A percentile compares a stretch with the other conserved stretches of the same genome.
phyloP scores from a whole-genome alignment of 2,113 vertebrate species.

The Toxotes chatareus region DNA sequence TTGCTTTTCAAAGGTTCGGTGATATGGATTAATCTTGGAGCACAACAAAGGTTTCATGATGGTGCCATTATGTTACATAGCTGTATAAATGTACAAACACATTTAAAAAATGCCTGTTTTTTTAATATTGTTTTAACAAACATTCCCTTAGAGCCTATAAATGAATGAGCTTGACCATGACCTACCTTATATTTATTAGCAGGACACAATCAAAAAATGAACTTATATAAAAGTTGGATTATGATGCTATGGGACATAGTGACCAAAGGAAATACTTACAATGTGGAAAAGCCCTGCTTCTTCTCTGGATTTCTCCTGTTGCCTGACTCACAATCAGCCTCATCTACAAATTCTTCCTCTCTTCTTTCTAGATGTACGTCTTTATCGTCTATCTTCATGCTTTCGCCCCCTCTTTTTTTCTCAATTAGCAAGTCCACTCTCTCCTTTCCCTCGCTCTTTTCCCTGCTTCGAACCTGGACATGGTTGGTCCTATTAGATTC shows the following conservation, averaged over 20 bases:
- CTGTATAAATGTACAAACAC: slow-evolving; percentile 80
- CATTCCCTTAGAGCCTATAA: slow-evolving; percentile 65
- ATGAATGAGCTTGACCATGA: slow-evolving; percentile 49
- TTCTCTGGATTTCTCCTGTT: slow-evolving; percentile 81
- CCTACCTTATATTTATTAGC: slow-evolving; percentile 39
- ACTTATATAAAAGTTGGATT: slow-evolving; percentile 42
- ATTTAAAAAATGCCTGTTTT: slow-evolving; percentile 52
- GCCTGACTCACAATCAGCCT: slow-evolving; percentile 84
- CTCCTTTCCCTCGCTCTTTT: slow-evolving; percentile 69
- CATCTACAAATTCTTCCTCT: slow-evolving; percentile 83
- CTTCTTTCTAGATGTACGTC: slow-evolving; percentile 55
- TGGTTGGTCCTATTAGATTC: slow-evolving; percentile 77
- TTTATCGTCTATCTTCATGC: slow-evolving; percentile 56
- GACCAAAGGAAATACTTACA: slow-evolving; percentile 85
- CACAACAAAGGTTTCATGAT: slow-evolving; percentile 47
- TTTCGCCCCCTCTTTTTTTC: slow-evolving; percentile 57
- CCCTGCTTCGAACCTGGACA: slow-evolving; percentile 79
- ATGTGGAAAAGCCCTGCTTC: slow-evolving; percentile 78
- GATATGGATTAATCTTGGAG: slow-evolving; percentile 37
- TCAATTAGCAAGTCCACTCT: slow-evolving; percentile 47
- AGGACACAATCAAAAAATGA: slow-evolving; percentile 46
- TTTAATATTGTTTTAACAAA: slow-evolving; percentile 48
- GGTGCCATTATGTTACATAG: slow-evolving; percentile 65
- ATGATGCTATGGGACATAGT: slow-evolving; percentile 47
- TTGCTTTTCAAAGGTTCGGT: slow-evolving; percentile 57